A percentile compares a stretch with the other conserved stretches of the same genome.
These are phyloP conservation scores for Drosophila repleta DNA, from an alignment of 1,140 invertebrate species.

Conservation along the genomic window DNA sequence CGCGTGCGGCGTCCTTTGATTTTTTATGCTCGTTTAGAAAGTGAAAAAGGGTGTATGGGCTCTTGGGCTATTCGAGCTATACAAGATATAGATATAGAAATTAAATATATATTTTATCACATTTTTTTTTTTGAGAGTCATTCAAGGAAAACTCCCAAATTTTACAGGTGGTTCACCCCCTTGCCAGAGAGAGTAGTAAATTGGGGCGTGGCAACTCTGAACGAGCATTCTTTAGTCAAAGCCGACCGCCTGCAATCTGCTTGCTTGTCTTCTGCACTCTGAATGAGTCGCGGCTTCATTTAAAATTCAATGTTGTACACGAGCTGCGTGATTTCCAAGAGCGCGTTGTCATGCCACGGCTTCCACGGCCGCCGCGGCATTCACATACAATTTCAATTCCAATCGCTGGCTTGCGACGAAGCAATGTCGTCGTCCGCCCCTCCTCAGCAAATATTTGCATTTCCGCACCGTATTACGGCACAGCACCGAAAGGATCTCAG, in stretches of 20 bases:
- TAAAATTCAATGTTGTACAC: constrained; percentile 76
- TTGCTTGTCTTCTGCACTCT: neutral
- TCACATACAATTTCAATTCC: constrained; percentile 63
- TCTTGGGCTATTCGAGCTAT: too few relatives aligned
- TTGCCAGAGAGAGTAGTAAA: too few relatives aligned
- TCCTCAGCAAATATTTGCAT: constrained; percentile 66
- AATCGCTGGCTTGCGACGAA: constrained; percentile 50
- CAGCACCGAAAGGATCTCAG: constrained; percentile 26
- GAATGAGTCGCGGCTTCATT: constrained; percentile 57
- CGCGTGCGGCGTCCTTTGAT: constrained; percentile 7
- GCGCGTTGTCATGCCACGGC: constrained; percentile 49
- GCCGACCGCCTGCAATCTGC: too few relatives aligned
- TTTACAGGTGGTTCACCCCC: too few relatives aligned
- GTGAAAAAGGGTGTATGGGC: too few relatives aligned
- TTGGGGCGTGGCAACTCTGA: too few relatives aligned
- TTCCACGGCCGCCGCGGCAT: constrained; percentile 6
- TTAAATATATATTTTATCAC: too few relatives aligned
- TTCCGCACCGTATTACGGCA: constrained; percentile 12
- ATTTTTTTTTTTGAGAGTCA: too few relatives aligned
- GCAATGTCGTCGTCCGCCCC: neutral
- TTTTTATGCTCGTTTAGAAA: neutral
- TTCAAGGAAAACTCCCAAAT: too few relatives aligned
- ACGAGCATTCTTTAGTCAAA: too few relatives aligned
- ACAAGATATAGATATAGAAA: too few relatives aligned
- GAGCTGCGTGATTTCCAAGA: constrained; percentile 71